A percentile compares a stretch with the other conserved stretches of the same genome.
phyloP scores from a whole-genome alignment of 2,888 invertebrate genomes.

The Cistogaster globosa region DNA sequence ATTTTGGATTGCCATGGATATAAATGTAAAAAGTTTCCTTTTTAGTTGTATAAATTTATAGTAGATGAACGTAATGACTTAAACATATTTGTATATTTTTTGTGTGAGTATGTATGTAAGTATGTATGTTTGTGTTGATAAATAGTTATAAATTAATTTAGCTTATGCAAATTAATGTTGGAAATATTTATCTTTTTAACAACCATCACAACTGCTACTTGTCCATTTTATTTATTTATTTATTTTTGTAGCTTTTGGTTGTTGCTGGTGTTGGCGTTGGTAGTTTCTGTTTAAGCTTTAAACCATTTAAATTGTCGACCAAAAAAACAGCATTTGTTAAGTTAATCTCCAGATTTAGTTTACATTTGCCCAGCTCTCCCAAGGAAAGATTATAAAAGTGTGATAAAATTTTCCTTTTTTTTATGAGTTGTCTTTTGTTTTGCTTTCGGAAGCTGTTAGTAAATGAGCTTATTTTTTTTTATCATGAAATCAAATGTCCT shows the following conservation, averaged over 20 bases:
- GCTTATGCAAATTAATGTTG: conserved; percentile 71
- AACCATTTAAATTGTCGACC: conserved; percentile 36
- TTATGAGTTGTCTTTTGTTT: neutral
- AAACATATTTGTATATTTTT: neutral
- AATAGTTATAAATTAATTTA: conserved; percentile 71
- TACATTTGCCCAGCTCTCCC: conserved; percentile 7
- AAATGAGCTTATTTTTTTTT: conserved; percentile 61
- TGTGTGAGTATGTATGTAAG: too few relatives aligned
- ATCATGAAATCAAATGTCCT: conserved; percentile 23
- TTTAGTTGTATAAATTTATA: neutral
- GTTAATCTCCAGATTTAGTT: conserved; percentile 54
- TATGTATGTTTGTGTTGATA: conserved; percentile 53
- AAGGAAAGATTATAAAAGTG: conserved; percentile 6
- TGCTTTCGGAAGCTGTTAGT: conserved; percentile 25
- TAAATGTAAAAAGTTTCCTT: neutral
- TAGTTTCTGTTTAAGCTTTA: conserved; percentile 17
- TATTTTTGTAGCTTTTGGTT: conserved; percentile 29
- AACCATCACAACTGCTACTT: conserved; percentile 64
- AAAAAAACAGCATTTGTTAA: conserved; percentile 52
- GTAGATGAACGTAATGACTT: neutral
- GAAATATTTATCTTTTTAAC: conserved; percentile 70
- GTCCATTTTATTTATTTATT: conserved; percentile 41
- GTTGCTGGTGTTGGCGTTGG: conserved; percentile 8
- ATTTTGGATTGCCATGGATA: neutral
- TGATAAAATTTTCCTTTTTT: conserved; percentile 39